Evolutionary conservation across 2,888 invertebrate species (phyloP), one percentile per base, ranked within the genome.

Genomic region (Heterodera filipjevi): DNA sequence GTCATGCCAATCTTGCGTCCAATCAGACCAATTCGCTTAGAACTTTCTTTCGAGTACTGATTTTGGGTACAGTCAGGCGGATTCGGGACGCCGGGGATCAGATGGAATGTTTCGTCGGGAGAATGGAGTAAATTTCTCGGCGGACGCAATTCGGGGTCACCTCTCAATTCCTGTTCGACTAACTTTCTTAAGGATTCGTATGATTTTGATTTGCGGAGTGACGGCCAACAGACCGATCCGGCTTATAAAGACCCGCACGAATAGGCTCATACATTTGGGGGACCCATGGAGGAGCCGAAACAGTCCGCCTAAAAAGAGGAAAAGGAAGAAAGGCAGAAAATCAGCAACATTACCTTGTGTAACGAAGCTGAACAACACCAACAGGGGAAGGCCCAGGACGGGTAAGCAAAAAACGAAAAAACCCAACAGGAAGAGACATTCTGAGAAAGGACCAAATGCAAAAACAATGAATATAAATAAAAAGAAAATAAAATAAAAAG

Each of bases 1-100:
- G 3, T 72, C 88, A 89, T 89, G 59, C 88, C 88, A 49, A 88
- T 86, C 79, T 88, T 88, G 35, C 84, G 80, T 3, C 83, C 88
- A 35, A 88, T 78, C 46, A 88, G 76, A 16, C 85, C 85, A 46
- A 85, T 81, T 33, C 85, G 78, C 66, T 84, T 80, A n/a, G 82
- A 80, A 16, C 68, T n/a, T 12, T 78, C 79, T 0, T n/a, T n/a
- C 22, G 77, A 77, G 39, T 79, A 79, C n/a, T 33, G 30, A 33
- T 44, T 72, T 49, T 68, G 64, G 27, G 66, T 77, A 66, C 80
- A 82, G 30, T 44, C 71, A 14, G 59, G 53, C 75, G 30, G 74
- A 66, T 78, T 82, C 16, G 81, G 81, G 19, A 80, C 74, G 27
- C 83, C 74, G 14, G 81, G 79, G 3, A 76, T 71, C 32, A 77